These are phyloP conservation scores for Sisyra nigra DNA, from an alignment of 2,888 invertebrate species.

Conservation along the genomic window DNA sequence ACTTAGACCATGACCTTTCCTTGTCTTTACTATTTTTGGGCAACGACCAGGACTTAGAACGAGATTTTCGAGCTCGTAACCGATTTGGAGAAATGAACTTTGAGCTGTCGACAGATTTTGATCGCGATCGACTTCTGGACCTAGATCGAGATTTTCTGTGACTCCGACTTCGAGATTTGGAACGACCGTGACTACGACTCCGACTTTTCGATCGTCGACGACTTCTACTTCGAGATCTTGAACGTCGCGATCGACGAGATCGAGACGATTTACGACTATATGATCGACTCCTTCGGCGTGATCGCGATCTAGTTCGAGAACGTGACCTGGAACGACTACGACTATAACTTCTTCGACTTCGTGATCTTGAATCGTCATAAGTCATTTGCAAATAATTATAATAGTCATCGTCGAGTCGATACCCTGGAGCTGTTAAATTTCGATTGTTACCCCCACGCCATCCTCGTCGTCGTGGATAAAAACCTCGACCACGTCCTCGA, in stretches of 20 bases:
- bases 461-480: constrained; percentile 17
- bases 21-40: constrained; percentile 25
- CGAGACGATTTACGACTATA: constrained; percentile 19
- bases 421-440: constrained; percentile 8
- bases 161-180: constrained; percentile 17
- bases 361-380: constrained; percentile 25
- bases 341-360: constrained; percentile 18
- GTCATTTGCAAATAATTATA: constrained; percentile 43
- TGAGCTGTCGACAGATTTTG: constrained; percentile 22
- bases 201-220: constrained; percentile 3
- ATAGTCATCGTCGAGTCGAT: constrained; percentile 28
- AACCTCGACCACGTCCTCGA: constrained; percentile 16
- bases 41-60: constrained; percentile 45
- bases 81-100: constrained; percentile 23
- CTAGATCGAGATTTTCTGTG: constrained; percentile 12
- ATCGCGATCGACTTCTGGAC: constrained; percentile 14
- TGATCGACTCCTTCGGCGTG: constrained; percentile 18
- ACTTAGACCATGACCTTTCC: constrained; percentile 37
- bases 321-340: constrained; percentile 20
- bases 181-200: constrained; percentile 13
- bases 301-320: constrained; percentile 17
- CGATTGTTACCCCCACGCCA: constrained; percentile 14
- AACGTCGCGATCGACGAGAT: constrained; percentile 12
- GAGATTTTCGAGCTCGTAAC: constrained; percentile 20
- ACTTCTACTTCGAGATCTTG: constrained; percentile 9